Base-by-base conservation (phyloP, 1,140 invertebrate species). In the Berghia stephanieae region DNA sequence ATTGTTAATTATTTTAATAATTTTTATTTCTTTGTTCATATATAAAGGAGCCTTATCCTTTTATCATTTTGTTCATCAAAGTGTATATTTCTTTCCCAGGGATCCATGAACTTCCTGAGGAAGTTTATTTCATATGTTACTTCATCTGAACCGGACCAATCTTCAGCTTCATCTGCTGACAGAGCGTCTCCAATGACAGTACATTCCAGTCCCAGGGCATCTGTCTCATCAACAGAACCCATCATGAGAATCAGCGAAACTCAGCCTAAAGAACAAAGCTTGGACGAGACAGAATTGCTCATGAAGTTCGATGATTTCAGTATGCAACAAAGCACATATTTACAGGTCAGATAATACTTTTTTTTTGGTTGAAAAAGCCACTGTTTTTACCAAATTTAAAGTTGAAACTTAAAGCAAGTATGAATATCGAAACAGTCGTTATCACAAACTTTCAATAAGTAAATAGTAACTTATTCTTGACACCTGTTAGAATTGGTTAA, bases 291-390 rank as follows among this genome's bases (percentile, higher is more conserved):
- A 31, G 74, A 76, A 63, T 24, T 76, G 43, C n/a, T 76, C 13
- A 76, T 76, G 60, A 66, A 76, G 63, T 76, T 76, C 68, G 74
- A 76, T 13, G 74, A 76, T 31, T 76, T 67, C 63, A 76, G 60
- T 31, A 76, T 46, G 5, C 57, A 76, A 34, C 74, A 76, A 44
- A 76, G 74, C 74, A 34, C 46, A 18, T 76, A 76, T 24, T 60
- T 76, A 31, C 74, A 76, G 74, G 63, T 67, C 27, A 60, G 5
- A 3, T 42, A n/a, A n/a, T n/a, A n/a, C n/a, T n/a, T n/a, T n/a
- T n/a, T n/a, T n/a, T n/a, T n/a, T n/a, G n/a, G n/a, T n/a, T n/a
- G n/a, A n/a, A n/a, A n/a, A n/a, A n/a, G n/a, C n/a, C n/a, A n/a
- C n/a, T n/a, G n/a, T n/a, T n/a, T n/a, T n/a, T n/a, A n/a, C n/a